A percentile compares a stretch with the other conserved stretches of the same genome.
Evolutionary conservation across 2,113 vertebrate species (phyloP).

Genomic region (Eidolon helvum): DNA sequence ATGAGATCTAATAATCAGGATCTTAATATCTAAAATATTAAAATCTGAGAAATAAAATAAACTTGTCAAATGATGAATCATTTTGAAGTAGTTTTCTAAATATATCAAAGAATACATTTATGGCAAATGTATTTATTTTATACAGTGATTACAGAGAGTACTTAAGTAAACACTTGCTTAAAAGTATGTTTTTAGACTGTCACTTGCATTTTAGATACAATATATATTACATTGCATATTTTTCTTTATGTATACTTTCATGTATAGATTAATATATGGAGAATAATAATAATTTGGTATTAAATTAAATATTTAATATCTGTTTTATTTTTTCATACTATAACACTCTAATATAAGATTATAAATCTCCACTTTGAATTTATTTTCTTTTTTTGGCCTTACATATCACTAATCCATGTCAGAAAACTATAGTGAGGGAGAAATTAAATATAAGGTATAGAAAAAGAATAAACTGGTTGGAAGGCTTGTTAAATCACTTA

Average conservation of each 20-base stretch:
- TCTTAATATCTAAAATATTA: background rate
- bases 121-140: background rate
- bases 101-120: background rate
- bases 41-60: background rate
- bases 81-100: background rate
- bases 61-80: background rate
- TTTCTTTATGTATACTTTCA: background rate
- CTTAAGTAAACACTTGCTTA: background rate
- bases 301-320: background rate
- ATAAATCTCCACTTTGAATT: background rate
- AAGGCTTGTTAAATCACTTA: background rate
- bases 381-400: background rate
- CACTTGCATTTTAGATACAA: background rate
- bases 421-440: background rate
- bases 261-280: background rate
- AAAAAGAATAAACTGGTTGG: background rate
- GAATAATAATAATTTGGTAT: background rate
- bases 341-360: background rate
- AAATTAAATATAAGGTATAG: background rate
- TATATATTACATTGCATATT: background rate
- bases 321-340: background rate
- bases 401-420: background rate
- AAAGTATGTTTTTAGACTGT: background rate
- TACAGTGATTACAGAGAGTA: background rate
- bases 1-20: background rate